Base-by-base conservation (phyloP, 2,113 vertebrate genomes). In the Nibea albiflora region DNA sequence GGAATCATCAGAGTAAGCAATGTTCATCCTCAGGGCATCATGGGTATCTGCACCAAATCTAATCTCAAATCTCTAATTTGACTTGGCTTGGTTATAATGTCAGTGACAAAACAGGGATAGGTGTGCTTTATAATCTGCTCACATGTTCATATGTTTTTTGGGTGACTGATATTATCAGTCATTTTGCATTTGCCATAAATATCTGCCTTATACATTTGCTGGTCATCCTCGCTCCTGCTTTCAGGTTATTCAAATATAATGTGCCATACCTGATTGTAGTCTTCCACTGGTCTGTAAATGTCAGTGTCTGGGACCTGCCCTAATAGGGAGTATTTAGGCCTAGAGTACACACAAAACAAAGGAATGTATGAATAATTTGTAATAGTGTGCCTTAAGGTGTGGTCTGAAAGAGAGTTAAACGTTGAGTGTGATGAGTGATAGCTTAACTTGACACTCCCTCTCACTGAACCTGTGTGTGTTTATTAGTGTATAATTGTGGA, bases 311-410 rank as follows among this genome's bases (percentile, higher is more conserved):
- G 86, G 71, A 99, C 82, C 85, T 96, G 96, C 2, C 98, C 98
- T 76, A 99, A 92, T n/a, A 97, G 22, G 26, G 98, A 98, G 89
- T 99, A 99, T 54, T 79, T 95, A 1, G 98, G 96, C 50, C 98
- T 99, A 92, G 66, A 85, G 87, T 12, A 70, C 24, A 82, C 35
- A 76, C 20, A 67, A 49, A 46, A 58, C 1, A 19, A 63, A 67
- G 0, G 19, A 26, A 0, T 5, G 9, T 44, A 22, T 11, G n/a
- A 70, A 5, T 4, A 44, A 4, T 67, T 58, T 66, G 2, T 22
- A 26, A 24, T 11, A 17, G 2, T 60, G 54, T 54, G 49, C 47
- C 3, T 31, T 53, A 4, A 24, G 35, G 10, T 47, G 16, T 44
- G 11, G 28, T 50, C 14, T 57, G 44, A 11, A 31, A 52, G 2